Evolutionary conservation across 2,797 vertebrate species (phyloP), one percentile per base, ranked within the genome.

Genomic region (Poecilia gillii): DNA sequence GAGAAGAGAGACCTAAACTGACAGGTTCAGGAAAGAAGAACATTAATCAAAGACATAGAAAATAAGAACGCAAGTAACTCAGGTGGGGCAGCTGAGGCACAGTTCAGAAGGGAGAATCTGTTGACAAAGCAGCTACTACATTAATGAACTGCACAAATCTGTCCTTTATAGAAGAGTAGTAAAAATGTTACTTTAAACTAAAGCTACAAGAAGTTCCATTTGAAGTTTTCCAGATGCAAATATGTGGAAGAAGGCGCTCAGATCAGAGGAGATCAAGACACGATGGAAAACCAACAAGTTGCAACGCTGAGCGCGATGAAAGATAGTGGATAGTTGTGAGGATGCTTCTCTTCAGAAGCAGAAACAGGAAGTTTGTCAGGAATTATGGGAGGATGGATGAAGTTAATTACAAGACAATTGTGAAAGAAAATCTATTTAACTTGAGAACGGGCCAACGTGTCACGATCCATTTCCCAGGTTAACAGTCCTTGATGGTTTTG

Each of bases 1-100:
- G 75, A 43, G 9, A 31, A 64, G 36, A 55, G 53, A 73, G 62
- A 33, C 75, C 68, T 76, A 82, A 85, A 88, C 84, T 70, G 80
- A 84, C 55, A 81, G 80, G 41, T 14, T 71, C 28, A 36, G 31
- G 59, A 33, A 62, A 20, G 31, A 31, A 64, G 14, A 64, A 16
- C 31, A 64, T 36, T 36, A 64, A 36, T 64, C 14, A 64, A n/a
- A 64, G 59, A 36, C 16, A 20, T 20, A 36, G 62, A 16, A 36
- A 64, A 36, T 36, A 64, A 36, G 33, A 16, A 16, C 8, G 6
- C 18, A 64, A 64, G 33, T 20, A 64, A 64, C 62, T 36, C 33
- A 36, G 62, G 33, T 64, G 33, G 18, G 18, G 33, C 62, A 36
- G 33, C 62, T 9, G 33, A 64, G 33, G 33, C 62, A 64, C 7